Evolutionary conservation across 2,113 vertebrate species (phyloP).

Genomic region (Meleagris gallopavo): DNA sequence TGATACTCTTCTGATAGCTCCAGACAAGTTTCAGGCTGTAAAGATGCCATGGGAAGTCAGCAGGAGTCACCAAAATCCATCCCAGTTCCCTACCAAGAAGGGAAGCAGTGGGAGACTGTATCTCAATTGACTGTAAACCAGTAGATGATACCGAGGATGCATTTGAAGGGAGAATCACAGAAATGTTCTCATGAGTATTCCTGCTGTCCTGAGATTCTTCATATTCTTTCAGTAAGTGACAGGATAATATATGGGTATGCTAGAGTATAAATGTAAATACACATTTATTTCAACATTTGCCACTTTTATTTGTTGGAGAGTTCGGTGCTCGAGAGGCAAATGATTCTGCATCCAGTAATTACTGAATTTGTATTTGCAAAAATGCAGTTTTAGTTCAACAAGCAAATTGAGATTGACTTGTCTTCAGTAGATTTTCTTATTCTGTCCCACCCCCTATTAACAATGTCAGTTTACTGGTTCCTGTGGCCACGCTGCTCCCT

Average conservation of each 20-base stretch:
- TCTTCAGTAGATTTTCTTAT: background rate
- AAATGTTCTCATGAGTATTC: background rate
- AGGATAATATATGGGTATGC: background rate
- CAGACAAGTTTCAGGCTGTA: background rate
- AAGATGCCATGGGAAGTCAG: background rate
- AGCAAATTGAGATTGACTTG: background rate
- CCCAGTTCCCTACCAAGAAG: background rate
- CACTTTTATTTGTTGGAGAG: background rate
- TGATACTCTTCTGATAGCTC: background rate
- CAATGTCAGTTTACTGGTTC: background rate
- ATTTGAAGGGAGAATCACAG: background rate
- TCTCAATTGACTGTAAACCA: background rate
- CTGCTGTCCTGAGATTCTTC: background rate
- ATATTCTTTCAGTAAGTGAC: background rate
- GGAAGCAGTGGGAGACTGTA: background rate
- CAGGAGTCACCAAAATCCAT: background rate
- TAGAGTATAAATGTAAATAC: background rate
- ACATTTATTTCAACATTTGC: background rate
- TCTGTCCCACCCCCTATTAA: background rate
- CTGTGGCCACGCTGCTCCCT: background rate
- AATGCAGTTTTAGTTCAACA: background rate
- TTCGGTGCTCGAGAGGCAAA: background rate
- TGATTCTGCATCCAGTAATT: background rate
- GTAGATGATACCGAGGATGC: background rate
- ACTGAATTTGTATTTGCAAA: background rate